These are phyloP conservation scores for Hippocampus abdominalis DNA, from an alignment of 2,113 vertebrate genomes.

Conservation along the genomic window DNA sequence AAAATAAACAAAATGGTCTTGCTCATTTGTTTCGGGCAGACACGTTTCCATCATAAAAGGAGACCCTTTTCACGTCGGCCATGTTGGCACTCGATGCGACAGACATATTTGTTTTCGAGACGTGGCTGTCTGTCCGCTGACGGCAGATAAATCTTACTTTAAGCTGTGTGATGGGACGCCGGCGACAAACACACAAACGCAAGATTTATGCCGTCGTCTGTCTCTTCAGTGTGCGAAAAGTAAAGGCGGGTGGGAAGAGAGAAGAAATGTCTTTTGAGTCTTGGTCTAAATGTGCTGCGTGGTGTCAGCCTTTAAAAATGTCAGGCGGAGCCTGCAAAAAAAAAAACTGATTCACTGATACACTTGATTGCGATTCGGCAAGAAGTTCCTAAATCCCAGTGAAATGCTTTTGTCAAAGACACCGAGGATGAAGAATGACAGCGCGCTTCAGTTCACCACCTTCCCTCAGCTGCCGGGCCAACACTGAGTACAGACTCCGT, in stretches of 20 bases:
- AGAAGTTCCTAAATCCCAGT: too few species aligned
- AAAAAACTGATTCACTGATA: neutral
- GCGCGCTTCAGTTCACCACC: too few species aligned
- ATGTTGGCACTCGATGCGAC: slow-evolving; percentile 16
- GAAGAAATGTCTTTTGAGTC: slow-evolving; percentile 17
- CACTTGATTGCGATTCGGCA: too few species aligned
- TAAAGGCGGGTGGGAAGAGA: neutral
- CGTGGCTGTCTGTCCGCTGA: slow-evolving; percentile 17
- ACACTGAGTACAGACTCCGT: too few species aligned
- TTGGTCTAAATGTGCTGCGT: slow-evolving; percentile 31
- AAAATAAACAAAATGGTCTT: slow-evolving; percentile 20
- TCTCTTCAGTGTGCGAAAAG: slow-evolving; percentile 19
- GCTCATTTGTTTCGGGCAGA: neutral
- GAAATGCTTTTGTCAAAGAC: too few species aligned
- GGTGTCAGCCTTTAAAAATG: slow-evolving; percentile 57
- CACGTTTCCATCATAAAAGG: slow-evolving; percentile 7
- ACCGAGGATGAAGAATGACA: too few species aligned
- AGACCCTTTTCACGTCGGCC: slow-evolving; percentile 26
- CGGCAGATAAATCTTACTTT: slow-evolving; percentile 19
- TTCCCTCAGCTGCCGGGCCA: too few species aligned
- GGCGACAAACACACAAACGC: slow-evolving; percentile 13
- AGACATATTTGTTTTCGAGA: slow-evolving; percentile 17
- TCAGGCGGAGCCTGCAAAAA: slow-evolving; percentile 13
- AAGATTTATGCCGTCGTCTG: slow-evolving; percentile 5
- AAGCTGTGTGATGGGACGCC: slow-evolving; percentile 12